Conservation (phyloP, 2,797 vertebrate genomes). For the Manis crassicaudata region DNA sequence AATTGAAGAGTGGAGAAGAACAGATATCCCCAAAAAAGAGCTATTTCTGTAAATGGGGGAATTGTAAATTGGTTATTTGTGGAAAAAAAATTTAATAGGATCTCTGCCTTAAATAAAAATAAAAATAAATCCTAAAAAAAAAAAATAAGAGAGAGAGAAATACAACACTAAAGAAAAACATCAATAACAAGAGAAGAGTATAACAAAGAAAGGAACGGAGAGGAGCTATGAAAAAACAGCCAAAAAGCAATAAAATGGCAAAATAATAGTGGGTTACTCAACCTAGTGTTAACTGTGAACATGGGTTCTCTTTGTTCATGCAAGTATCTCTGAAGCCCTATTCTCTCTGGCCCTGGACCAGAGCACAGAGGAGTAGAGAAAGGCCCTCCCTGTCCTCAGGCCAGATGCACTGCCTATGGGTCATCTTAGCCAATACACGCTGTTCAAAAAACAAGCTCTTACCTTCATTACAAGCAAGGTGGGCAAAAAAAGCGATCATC, state of each 20-base stretch:
- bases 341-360: neutral
- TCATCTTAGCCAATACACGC: neutral
- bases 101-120: neutral
- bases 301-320: neutral
- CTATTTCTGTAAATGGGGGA: neutral
- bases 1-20: neutral
- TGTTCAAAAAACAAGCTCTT: neutral
- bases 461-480: slow-evolving; percentile 93
- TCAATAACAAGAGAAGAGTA: too few relatives aligned
- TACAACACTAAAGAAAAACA: too few relatives aligned
- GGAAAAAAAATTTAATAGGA: neutral
- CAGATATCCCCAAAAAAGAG: neutral
- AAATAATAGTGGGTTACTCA: neutral
- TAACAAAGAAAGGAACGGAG: too few relatives aligned
- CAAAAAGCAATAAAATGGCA: too few relatives aligned
- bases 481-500: slow-evolving; percentile 93
- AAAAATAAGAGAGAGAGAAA: too few relatives aligned
- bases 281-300: neutral
- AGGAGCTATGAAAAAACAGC: too few relatives aligned
- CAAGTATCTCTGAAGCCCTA: neutral
- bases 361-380: neutral
- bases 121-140: slow-evolving; percentile 2
- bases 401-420: accelerated
- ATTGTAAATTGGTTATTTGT: neutral
- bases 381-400: accelerated